phyloP scores from a whole-genome alignment of 2,888 invertebrate genomes.

The Hirtodrosophila histrioides region DNA sequence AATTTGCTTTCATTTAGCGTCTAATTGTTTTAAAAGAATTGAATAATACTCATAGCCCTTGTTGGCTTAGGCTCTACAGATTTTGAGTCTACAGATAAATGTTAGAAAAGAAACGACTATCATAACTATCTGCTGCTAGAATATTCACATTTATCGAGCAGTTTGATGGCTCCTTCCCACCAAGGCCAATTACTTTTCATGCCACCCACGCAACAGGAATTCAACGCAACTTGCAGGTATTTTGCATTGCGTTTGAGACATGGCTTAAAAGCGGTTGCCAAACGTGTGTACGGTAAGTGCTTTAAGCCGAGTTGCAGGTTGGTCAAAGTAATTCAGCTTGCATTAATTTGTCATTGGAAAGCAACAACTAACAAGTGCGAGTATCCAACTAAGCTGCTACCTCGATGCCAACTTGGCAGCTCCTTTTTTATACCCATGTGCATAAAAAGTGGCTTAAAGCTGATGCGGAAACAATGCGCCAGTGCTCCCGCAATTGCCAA shows the following conservation, averaged over 20 bases:
- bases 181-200: too few relatives aligned
- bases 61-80: too few relatives aligned
- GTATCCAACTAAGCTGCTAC: not conserved
- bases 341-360: not conserved
- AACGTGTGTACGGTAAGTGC: not conserved
- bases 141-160: too few relatives aligned
- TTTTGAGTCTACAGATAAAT: too few relatives aligned
- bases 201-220: constrained; percentile 19
- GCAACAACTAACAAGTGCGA: not conserved
- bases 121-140: too few relatives aligned
- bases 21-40: too few relatives aligned
- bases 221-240: constrained; percentile 28
- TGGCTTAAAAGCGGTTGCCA: constrained; percentile 1
- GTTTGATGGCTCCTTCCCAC: too few relatives aligned
- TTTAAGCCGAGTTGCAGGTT: constrained; percentile 5
- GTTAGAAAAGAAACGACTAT: too few relatives aligned
- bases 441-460: constrained; percentile 1
- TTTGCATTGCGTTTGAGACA: constrained; percentile 14
- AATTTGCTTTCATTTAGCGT: too few relatives aligned
- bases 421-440: not conserved
- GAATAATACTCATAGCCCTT: too few relatives aligned
- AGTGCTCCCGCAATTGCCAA: constrained; percentile 18
- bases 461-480: constrained; percentile 12
- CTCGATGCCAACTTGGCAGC: too few relatives aligned
- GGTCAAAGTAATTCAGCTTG: not conserved